These are phyloP conservation scores for Enhydra lutris DNA, from an alignment of 2,113 vertebrate genomes.

Conservation along the genomic window DNA sequence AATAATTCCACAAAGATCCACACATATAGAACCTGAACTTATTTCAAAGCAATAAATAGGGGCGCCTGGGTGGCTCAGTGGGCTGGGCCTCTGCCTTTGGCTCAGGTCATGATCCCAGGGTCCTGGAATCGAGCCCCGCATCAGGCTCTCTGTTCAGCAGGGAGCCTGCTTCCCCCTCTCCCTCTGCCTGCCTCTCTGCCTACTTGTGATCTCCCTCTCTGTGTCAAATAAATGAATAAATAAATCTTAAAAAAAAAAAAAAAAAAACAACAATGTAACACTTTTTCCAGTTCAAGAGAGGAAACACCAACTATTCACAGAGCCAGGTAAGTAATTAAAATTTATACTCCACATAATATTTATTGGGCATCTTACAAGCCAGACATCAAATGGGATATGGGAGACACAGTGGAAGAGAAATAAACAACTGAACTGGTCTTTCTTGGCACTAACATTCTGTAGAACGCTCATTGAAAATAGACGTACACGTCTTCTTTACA, in stretches of 20 bases:
- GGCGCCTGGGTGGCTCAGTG: too few relatives aligned
- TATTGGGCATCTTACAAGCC: not conserved
- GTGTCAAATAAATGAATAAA: too few relatives aligned
- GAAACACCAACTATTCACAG: not conserved
- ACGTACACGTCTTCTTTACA: not conserved
- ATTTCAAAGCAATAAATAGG: not conserved
- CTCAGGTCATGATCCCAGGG: too few relatives aligned
- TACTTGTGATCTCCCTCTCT: too few relatives aligned
- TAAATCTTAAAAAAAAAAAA: accelerated
- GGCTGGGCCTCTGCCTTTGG: too few relatives aligned
- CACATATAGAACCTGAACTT: not conserved
- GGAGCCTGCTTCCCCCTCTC: too few relatives aligned
- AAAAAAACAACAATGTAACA: not conserved
- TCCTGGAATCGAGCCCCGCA: too few relatives aligned
- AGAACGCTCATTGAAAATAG: not conserved
- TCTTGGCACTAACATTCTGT: not conserved
- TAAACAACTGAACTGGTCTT: not conserved
- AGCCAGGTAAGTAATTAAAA: not conserved
- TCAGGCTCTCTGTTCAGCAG: too few relatives aligned
- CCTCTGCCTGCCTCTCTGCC: too few relatives aligned
- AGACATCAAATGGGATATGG: not conserved
- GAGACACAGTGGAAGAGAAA: not conserved
- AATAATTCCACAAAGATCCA: not conserved
- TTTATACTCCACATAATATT: not conserved
- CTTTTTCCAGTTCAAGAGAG: not conserved